Base-by-base conservation (phyloP, 2,113 vertebrate species). In the Trichomycterus rosablanca region DNA sequence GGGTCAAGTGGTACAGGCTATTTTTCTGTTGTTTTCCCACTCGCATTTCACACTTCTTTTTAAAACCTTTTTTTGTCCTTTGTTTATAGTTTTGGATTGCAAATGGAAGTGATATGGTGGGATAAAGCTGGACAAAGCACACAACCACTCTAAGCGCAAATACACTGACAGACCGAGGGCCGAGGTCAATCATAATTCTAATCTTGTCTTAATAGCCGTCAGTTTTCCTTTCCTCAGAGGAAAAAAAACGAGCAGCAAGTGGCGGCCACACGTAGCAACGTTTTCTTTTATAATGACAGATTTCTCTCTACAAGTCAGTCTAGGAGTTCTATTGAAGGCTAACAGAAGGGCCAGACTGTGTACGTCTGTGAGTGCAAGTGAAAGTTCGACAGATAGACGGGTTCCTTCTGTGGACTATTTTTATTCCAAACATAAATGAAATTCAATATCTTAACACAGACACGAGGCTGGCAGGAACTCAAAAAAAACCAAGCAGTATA, bases 1-100 rank as follows among this genome's bases (percentile, higher is more conserved):
- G 81, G 85, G 85, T 87, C 84, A 87, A 87, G 85, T 86, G 83
- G 79, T 84, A 76, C 77, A 75, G 83, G 72, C 77, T 75, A 52
- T 67, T 75, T 52, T 75, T 78, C 77, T 77, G 73, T 81, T 79
- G 80, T 85, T 76, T 80, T 68, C 58, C 28, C 66, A 60, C 50
- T 40, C 49, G 44, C 65, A 61, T 65, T 66, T 74, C 69, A 72
- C 39, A 65, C 75, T 56, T 48, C 30, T 66, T 42, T 70, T 73
- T 45, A 74, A 59, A 69, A 50, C 55, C 43, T 26, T 20, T 10
- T 68, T 78, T 79, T 82, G 79, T 80, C n/a, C n/a, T 69, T 78
- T 52, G n/a, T 70, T 65, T 73, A 67, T 78, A 75, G 71, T 76
- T 75, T 79, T 78, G 62, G 78, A 77, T 81, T 67, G 68, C 72